These are phyloP conservation scores for Muricea muricata DNA, from an alignment of 92 coral and sea anemone species.

Conservation along the genomic window DNA sequence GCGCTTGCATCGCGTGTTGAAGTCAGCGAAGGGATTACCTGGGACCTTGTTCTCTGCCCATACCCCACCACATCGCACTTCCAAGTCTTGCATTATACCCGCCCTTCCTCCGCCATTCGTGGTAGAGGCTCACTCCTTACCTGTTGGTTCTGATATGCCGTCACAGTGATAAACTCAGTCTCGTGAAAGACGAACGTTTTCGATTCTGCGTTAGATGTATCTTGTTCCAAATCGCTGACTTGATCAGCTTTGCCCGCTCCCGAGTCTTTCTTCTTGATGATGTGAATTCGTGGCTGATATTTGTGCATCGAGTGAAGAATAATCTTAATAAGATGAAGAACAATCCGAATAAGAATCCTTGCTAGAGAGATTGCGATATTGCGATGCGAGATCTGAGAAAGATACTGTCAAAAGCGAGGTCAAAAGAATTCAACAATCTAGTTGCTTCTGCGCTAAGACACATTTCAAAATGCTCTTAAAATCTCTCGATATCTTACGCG, in stretches of 20 bases:
- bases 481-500: not conserved
- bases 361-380: no score
- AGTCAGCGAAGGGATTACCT: no score
- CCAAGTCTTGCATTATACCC: no score
- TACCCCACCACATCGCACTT: no score
- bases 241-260: conserved; percentile 35
- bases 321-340: conserved; percentile 64
- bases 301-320: conserved; percentile 99
- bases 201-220: conserved; percentile 78
- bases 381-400: no score
- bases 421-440: conserved; percentile 5
- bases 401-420: no score
- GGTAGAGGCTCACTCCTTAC: no score
- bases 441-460: not conserved
- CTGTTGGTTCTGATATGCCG: conserved; percentile 99
- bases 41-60: no score
- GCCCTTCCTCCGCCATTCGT: no score
- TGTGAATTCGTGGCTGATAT: conserved; percentile 95
- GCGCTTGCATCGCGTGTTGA: no score
- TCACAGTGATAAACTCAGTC: conserved; percentile 98
- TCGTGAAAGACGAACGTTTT: conserved; percentile 91
- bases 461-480: not conserved
- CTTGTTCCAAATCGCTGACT: conserved; percentile 71
- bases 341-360: no score
- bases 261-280: conserved; percentile 92